Evolutionary conservation across 2,113 vertebrate genomes (phyloP).

Genomic region (Cairina moschata): DNA sequence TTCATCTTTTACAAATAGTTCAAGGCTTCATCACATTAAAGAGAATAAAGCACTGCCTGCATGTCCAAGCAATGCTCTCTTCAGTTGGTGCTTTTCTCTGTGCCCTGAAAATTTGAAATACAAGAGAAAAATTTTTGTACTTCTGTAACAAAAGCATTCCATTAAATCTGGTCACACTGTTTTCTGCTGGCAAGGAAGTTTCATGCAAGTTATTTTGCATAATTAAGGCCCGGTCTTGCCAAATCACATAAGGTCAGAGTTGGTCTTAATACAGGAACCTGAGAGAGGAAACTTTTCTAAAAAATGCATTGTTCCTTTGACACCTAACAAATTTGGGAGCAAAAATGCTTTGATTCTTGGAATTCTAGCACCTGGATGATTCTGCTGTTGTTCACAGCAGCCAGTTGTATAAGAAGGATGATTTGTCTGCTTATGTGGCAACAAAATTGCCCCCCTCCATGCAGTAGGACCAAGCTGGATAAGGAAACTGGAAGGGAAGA

Average conservation of each 20-base stretch:
- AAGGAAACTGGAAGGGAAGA: background rate
- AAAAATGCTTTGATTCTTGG: background rate
- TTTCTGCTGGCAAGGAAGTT: background rate
- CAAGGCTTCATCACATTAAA: background rate
- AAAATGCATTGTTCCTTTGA: background rate
- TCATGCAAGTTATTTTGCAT: background rate
- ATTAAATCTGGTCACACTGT: background rate
- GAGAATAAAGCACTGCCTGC: background rate
- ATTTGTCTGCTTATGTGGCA: background rate
- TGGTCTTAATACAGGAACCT: background rate
- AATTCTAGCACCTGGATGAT: background rate
- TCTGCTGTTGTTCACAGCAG: background rate
- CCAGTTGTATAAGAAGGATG: background rate
- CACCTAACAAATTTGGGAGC: background rate
- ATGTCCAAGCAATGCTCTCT: background rate
- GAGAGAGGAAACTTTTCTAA: background rate
- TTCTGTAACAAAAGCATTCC: background rate
- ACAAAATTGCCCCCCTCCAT: background rate
- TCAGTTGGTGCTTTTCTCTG: background rate
- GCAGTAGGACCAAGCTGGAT: background rate
- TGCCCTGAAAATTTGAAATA: constrained; percentile 2
- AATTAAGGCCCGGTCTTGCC: background rate
- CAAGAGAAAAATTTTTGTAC: background rate
- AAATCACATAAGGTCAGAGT: background rate
- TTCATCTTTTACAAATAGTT: background rate